phyloP scores from a whole-genome alignment of 2,113 vertebrate species.

The Hiodon alosoides region DNA sequence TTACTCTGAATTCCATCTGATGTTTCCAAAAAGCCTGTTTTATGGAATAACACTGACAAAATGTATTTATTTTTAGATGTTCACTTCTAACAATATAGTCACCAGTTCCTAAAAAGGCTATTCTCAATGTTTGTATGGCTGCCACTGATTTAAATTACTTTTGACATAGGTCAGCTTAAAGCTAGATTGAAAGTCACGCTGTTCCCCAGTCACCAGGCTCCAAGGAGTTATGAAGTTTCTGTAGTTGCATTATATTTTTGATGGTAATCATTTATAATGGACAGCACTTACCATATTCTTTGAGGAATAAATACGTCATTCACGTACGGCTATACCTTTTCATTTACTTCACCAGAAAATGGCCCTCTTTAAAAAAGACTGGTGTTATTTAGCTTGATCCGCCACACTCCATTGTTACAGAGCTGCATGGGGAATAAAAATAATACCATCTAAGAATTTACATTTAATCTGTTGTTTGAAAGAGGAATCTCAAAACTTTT shows the following conservation, averaged over 20 bases:
- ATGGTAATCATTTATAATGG: neutral
- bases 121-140: neutral
- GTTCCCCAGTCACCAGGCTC: neutral
- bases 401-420: neutral
- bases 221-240: neutral
- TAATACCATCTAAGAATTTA: neutral
- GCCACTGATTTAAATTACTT: slow-evolving; percentile 1
- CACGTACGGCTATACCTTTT: neutral
- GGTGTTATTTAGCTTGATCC: neutral
- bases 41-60: neutral
- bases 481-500: neutral
- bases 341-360: neutral
- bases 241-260: neutral
- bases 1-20: neutral
- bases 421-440: no score
- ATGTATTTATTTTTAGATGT: neutral
- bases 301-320: neutral
- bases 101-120: neutral
- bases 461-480: neutral
- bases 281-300: neutral
- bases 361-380: neutral
- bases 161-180: neutral
- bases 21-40: neutral
- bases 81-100: neutral
- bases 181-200: neutral